Base-by-base conservation (phyloP, 2,888 invertebrate genomes). In the Zygogramma bicolorata region DNA sequence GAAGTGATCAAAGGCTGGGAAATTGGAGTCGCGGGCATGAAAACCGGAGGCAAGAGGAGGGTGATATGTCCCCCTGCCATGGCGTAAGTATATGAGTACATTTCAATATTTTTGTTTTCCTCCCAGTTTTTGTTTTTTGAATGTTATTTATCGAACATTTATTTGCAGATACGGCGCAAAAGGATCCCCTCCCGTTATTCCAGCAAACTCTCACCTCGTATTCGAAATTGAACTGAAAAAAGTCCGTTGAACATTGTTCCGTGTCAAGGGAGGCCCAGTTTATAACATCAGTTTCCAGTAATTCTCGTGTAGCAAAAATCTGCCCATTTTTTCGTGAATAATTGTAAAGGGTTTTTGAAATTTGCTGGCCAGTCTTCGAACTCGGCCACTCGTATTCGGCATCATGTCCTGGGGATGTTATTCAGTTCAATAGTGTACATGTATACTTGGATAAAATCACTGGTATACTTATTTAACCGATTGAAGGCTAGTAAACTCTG, bases 1-100 rank as follows among this genome's bases (percentile, higher is more conserved):
- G 96, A 97, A 86, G 97, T 97, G 0, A 97, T 97, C 83, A 92
- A 93, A 80, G 97, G 95, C 13, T 97, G 96, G 97, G 97, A 97
- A 83, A 87, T 93, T 40, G 97, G 96, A 63, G 88, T 97, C n/a
- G 88, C 88, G 46, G 97, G 97, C 61, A 98, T 98, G 98, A 96
- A 95, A 88, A 93, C 96, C 71, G 97, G 97, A 34, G 97, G 97
- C 79, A 97, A 96, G 87, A 91, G 98, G 84, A 92, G 92, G 82
- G 91, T 98, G 66, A 91, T 91, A 15, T 93, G 96, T 85, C 97
- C 97, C 73, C 92, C 97, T 61, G 88, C 91, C 60, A 92, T 95
- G 92, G 97, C 93, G 91, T 97, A 92, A 91, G 95, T 91, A 20
- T 0, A n/a, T 60, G 29, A 10, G 13, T 22, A 60, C 29, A 18